A percentile compares a stretch with the other conserved stretches of the same genome.
phyloP scores from a whole-genome alignment of 2,113 vertebrate species.

The Ammospiza caudacuta region DNA sequence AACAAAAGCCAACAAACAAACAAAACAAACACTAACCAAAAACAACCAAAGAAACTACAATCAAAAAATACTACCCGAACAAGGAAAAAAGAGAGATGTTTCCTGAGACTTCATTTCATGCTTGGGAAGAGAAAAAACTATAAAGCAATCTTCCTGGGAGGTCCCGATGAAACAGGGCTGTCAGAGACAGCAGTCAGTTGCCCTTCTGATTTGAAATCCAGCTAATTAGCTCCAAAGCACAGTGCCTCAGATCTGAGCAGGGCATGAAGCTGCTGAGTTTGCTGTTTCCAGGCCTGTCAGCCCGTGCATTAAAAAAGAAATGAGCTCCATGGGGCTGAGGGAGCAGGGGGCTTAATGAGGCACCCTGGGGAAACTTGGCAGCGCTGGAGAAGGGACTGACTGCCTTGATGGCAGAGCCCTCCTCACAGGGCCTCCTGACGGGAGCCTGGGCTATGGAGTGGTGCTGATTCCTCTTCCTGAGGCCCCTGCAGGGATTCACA shows the following conservation, averaged over 20 bases:
- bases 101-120: not conserved
- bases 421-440: not conserved
- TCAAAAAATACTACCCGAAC: fast-evolving
- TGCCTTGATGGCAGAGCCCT: not conserved
- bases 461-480: not conserved
- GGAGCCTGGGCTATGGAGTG: not conserved
- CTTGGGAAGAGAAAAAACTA: not conserved
- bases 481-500: not conserved
- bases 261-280: not conserved
- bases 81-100: not conserved
- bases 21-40: not conserved
- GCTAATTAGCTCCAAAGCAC: not conserved
- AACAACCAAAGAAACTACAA: not conserved
- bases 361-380: constrained; percentile 19
- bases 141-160: constrained; percentile 23
- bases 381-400: not conserved
- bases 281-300: constrained; percentile 51
- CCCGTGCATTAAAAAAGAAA: not conserved
- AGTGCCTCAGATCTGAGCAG: not conserved
- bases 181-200: not conserved
- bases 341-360: not conserved
- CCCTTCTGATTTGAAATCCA: constrained; percentile 39
- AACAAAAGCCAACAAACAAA: not conserved
- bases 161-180: constrained; percentile 33
- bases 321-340: not conserved